Base-by-base conservation (phyloP, 2,888 invertebrate genomes). In the Leistus spinibarbis region DNA sequence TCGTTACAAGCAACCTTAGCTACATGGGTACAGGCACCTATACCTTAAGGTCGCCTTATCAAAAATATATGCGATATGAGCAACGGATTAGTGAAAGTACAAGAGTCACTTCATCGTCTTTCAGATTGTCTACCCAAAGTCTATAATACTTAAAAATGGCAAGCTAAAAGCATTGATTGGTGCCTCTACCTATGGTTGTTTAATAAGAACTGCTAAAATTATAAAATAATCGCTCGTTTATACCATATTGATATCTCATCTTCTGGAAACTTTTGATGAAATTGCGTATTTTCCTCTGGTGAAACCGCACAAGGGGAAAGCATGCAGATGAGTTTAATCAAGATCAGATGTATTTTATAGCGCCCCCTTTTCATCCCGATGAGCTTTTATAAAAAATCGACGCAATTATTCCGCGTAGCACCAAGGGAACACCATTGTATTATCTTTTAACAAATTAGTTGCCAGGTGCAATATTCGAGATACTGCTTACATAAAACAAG, bases 271-370 rank as follows among this genome's bases (percentile, higher is more conserved):
- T 40, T 40, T 40, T 1, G 10, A 7, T 7, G 40, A 13, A 40
- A 40, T 13, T 40, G 40, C 7, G 3, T 40, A 10, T 40, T 40
- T 40, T 40, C 40, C 40, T n/a, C 10, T 40, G 40, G 13, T 13
- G 40, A 10, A 40, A 40, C 40, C 71, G 17, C 54, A 57, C 57
- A 20, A n/a, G 20, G n/a, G 20, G 27, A 60, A 63, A 63, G 71
- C 64, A 71, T 71, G 71, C 65, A 71, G 71, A 71, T 71, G 71
- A 71, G 63, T 71, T 71, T 71, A 71, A 71, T 71, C 71, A 71
- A 71, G 71, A 71, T 71, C 65, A 65, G 71, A 71, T 71, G 71
- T 71, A 65, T 71, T 71, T 71, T 71, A 71, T 65, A 56, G 24
- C 71, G 27, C 65, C 71, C 63, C 56, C 56, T 71, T 71, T 22